Base-by-base conservation (phyloP, 2,888 invertebrate species). In the Spatulosminthurus flaviceps region DNA sequence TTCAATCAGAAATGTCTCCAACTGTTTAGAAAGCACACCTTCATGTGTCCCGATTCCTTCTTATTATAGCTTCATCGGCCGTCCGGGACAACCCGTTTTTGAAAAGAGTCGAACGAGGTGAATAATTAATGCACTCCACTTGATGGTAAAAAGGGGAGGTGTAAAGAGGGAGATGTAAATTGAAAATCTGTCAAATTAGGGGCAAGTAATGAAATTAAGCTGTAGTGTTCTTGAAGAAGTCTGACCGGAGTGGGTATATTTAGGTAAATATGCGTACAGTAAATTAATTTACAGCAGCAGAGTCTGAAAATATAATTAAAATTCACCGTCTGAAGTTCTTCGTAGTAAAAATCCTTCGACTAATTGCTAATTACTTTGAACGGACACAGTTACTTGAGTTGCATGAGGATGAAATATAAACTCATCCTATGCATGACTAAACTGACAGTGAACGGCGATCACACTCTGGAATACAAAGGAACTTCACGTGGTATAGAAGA, bases 301-400 rank as follows among this genome's bases (percentile, higher is more conserved):
- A 19, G n/a, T 28, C 29, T 70, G 70, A 29, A 70, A 70, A 21
- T 43, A 72, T 43, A 72, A 41, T 72, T 72, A 41, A 72, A 72
- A 72, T 72, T 72, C 72, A 72, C 28, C 51, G n/a, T 51, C 7
- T 41, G 34, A 72, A 24, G 28, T 72, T 29, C 72, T 22, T 43
- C 43, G 43, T 24, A 19, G 51, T 51, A 51, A 51, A 28, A 26
- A 9, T 43, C 24, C 43, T 72, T 42, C 24, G 11, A 43, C 72
- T 72, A 72, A 72, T 72, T 72, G 72, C 72, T 72, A 72, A 72
- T 72, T 72, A 72, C 51, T 72, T 43, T n/a, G 42, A 72, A 72
- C 72, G 43, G 70, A 70, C 70, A 29, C 70, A 34, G 29, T 26
- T 66, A 66, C 51, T 41, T n/a, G n/a, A 4, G 51, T 51, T 51